Percentiles rank a stretch among this genome's conserved stretches.
These are phyloP conservation scores for Paralinhomoeus sp. DNA, from an alignment of 2,888 invertebrate species.

Conservation along the genomic window DNA sequence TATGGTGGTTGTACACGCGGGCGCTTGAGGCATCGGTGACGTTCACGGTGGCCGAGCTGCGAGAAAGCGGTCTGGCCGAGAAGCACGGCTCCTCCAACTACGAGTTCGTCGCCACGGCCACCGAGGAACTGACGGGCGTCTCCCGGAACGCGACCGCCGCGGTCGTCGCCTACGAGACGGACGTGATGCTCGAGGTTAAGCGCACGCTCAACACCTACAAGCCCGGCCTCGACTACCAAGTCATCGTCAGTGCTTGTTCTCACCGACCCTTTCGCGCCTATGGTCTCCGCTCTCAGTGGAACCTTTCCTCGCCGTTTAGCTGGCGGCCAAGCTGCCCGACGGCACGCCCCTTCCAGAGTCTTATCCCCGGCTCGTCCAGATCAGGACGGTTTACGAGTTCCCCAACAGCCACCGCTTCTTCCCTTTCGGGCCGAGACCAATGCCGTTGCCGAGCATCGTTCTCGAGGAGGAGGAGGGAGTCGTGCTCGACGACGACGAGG, in stretches of 20 bases:
- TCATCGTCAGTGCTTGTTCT: slow-evolving; percentile 42
- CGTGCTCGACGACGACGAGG: no score
- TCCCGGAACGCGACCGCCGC: slow-evolving; percentile 26
- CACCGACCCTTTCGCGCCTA: not conserved
- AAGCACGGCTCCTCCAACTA: slow-evolving; percentile 52
- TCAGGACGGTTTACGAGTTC: not conserved
- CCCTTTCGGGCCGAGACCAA: no score
- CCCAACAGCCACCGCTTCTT: no score
- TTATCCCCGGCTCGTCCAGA: not conserved
- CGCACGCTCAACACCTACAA: slow-evolving; percentile 65
- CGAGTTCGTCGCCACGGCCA: slow-evolving; percentile 61
- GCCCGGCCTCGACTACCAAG: slow-evolving; percentile 57
- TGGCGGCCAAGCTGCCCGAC: slow-evolving; percentile 22
- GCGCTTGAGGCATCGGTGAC: no score
- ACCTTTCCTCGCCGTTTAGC: no score
- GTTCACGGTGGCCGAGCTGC: slow-evolving; percentile 1
- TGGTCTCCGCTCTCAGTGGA: no score
- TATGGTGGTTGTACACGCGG: no score
- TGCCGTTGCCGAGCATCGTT: no score
- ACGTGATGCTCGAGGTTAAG: slow-evolving; percentile 50
- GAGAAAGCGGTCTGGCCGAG: slow-evolving; percentile 30
- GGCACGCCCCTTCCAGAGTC: slow-evolving; percentile 16
- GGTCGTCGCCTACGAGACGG: slow-evolving; percentile 50
- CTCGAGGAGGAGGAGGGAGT: no score
- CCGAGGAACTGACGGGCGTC: slow-evolving; percentile 52